phyloP scores from a whole-genome alignment of 2,113 vertebrate species.

The Dipodomys merriami region DNA sequence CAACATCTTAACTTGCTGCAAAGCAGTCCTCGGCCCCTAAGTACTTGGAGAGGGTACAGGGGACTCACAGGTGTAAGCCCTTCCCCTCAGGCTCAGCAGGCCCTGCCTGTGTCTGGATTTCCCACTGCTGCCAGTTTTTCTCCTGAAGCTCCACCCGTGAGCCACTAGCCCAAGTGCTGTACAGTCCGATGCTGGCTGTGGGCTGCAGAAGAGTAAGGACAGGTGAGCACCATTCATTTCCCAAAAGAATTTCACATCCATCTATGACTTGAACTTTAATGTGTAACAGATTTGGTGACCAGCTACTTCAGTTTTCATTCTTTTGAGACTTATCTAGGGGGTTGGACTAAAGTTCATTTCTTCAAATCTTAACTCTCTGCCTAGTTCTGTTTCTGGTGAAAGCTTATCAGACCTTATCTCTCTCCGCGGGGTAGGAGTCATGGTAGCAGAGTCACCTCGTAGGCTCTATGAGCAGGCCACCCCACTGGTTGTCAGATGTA shows the following conservation, averaged over 20 bases:
- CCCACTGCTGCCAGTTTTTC: neutral
- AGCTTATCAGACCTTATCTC: neutral
- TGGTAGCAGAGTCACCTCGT: neutral
- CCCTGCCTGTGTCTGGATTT: neutral
- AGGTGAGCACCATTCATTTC: neutral
- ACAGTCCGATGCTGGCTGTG: neutral
- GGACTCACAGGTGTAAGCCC: neutral
- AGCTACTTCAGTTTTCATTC: neutral
- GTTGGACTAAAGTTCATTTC: neutral
- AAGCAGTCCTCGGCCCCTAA: neutral
- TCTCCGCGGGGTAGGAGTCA: neutral
- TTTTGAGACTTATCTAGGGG: neutral
- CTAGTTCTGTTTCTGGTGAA: neutral
- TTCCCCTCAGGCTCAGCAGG: neutral
- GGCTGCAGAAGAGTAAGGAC: neutral
- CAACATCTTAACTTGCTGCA: neutral
- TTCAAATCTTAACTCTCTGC: neutral
- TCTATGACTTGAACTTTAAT: neutral
- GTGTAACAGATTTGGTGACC: neutral
- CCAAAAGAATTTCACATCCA: neutral
- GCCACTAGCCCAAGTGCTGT: neutral
- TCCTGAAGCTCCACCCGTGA: neutral
- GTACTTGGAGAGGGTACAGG: neutral
- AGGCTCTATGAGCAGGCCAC: neutral
- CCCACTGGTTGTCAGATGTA: neutral